Base-by-base conservation (phyloP, 2,888 invertebrate species). In the Cordilura impudica region DNA sequence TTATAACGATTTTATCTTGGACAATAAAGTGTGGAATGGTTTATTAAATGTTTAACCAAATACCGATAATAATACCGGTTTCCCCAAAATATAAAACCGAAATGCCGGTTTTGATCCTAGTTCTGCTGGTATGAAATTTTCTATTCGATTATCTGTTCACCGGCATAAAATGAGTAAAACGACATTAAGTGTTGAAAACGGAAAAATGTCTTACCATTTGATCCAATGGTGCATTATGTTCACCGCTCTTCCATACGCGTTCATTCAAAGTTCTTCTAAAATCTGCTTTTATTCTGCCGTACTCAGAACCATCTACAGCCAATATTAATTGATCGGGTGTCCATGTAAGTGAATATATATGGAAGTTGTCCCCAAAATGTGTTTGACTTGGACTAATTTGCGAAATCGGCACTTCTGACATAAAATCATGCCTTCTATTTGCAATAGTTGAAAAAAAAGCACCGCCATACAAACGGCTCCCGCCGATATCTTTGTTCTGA, bases 331-430 rank as follows among this genome's bases (percentile, higher is more conserved):
- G 82, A 4, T 85, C 81, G n/a, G 84, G 81, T 4, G 84, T 92
- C 96, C 96, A 96, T 75, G 93, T 91, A 45, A 95, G 82, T 1
- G 92, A 91, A 85, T 94, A 96, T 49, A 91, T 91, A 85, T 95
- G 95, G 87, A 93, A 95, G 4, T 90, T 91, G 53, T 92, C 90
- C 60, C 92, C 91, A 78, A 90, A 91, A 56, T 92, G 92, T 10
- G 89, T 89, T 5, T 54, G 43, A 53, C 26, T 26, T 26, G 3
- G 4, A 26, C 6, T 26, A 4, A 26, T 26, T 26, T 74, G 53
- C 7, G 60, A 53, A 39, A 79, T 8, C 1, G 78, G 66, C 2
- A 71, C 75, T 60, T 84, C 81, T 7, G 81, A 84, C 2, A 87
- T 54, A 49, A 83, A 84, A 43, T 83, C 45, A 83, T 90, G 84